phyloP scores from a whole-genome alignment of 2,113 vertebrate genomes.

The Muntiacus reevesi region DNA sequence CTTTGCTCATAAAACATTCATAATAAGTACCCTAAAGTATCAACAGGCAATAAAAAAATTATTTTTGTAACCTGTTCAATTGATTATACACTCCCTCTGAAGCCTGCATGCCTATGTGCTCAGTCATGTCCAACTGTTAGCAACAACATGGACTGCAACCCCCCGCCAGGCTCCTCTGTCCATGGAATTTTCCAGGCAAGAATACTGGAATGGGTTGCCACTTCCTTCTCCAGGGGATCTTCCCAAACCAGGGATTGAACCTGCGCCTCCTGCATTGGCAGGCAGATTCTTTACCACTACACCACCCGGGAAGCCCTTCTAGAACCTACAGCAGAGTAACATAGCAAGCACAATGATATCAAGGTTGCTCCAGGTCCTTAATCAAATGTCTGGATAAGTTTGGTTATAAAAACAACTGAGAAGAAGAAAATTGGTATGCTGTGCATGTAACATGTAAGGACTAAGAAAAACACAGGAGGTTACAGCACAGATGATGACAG shows the following conservation, averaged over 20 bases:
- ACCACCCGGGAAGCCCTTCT: not conserved
- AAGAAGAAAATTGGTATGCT: slow-evolving; percentile 22
- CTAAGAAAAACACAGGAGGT: slow-evolving; percentile 39
- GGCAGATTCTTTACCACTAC: not conserved
- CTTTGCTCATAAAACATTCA: slow-evolving; percentile 76
- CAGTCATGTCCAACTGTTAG: not conserved
- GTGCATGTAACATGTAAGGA: not conserved
- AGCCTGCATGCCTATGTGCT: not conserved
- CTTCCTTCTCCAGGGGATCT: not conserved
- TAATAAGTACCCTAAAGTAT: slow-evolving; percentile 59
- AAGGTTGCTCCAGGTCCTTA: slow-evolving; percentile 42
- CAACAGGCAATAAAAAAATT: slow-evolving; percentile 16
- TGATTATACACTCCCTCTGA: slow-evolving; percentile 53
- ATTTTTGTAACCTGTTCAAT: slow-evolving; percentile 46
- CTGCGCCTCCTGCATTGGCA: not conserved
- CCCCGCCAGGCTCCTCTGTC: not conserved
- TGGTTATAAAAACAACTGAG: slow-evolving; percentile 60
- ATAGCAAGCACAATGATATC: slow-evolving; percentile 45
- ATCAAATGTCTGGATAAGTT: slow-evolving; percentile 49
- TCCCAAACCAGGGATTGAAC: not conserved
- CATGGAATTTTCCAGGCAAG: not conserved
- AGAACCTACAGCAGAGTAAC: slow-evolving; percentile 59
- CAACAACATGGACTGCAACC: not conserved
- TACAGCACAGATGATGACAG: not conserved
- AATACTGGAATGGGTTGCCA: not conserved